Percentiles rank a stretch among this genome's conserved stretches.
Evolutionary conservation across 2,113 vertebrate genomes (phyloP).

Genomic region (Muntiacus muntjak): DNA sequence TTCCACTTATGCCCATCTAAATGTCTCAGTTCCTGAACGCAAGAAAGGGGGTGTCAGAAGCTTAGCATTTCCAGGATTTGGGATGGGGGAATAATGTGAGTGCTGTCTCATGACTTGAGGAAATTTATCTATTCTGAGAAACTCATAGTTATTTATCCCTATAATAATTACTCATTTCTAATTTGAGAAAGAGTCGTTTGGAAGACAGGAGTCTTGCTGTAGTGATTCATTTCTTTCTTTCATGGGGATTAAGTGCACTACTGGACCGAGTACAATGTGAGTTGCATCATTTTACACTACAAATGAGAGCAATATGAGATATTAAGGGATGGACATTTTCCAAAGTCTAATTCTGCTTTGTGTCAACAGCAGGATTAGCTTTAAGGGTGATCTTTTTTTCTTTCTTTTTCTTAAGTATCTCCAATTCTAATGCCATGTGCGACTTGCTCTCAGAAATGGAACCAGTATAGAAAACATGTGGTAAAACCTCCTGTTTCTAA

Average conservation of each 20-base stretch:
- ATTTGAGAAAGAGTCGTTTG: slow-evolving; percentile 73
- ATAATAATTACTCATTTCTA: slow-evolving; percentile 76
- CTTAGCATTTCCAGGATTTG: slow-evolving; percentile 75
- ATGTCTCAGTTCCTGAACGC: slow-evolving; percentile 72
- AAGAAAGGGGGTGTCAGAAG: slow-evolving; percentile 56
- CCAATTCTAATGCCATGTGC: slow-evolving; percentile 53
- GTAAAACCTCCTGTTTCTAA: slow-evolving; percentile 60
- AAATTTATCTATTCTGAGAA: slow-evolving; percentile 81
- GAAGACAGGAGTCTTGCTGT: slow-evolving; percentile 65
- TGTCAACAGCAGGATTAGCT: slow-evolving; percentile 65
- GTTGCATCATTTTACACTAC: slow-evolving; percentile 64
- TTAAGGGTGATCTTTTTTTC: slow-evolving; percentile 44
- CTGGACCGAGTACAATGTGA: slow-evolving; percentile 66
- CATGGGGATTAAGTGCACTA: slow-evolving; percentile 70
- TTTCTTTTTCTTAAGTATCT: slow-evolving; percentile 35
- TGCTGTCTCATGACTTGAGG: slow-evolving; percentile 70
- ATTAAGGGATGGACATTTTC: slow-evolving; percentile 63
- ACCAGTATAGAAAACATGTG: slow-evolving; percentile 55
- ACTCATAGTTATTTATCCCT: slow-evolving; percentile 75
- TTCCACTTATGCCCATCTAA: slow-evolving; percentile 72
- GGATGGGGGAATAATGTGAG: slow-evolving; percentile 75
- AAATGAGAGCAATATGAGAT: slow-evolving; percentile 72
- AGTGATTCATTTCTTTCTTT: slow-evolving; percentile 80
- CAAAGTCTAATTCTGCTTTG: slow-evolving; percentile 68
- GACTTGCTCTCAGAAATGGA: slow-evolving; percentile 38